Evolutionary conservation across 2,888 invertebrate species (phyloP).

Genomic region (Mesodorylaimus sp.): DNA sequence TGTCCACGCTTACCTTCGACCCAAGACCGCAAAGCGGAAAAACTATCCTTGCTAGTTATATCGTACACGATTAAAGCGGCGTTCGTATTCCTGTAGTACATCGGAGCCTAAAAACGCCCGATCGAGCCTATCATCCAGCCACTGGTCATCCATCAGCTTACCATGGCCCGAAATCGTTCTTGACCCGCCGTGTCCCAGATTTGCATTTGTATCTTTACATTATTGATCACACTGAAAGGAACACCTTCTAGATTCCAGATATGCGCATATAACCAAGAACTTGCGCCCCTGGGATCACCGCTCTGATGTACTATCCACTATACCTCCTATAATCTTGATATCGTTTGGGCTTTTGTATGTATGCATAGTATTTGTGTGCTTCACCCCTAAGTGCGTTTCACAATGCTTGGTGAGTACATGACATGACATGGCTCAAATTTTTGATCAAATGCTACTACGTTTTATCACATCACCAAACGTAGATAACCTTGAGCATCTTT

Average conservation of each 20-base stretch:
- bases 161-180: slow-evolving; percentile 66
- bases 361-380: too few species aligned
- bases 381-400: too few species aligned
- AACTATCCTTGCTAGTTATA: slow-evolving; percentile 54
- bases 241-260: slow-evolving; percentile 3
- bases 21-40: slow-evolving; percentile 64
- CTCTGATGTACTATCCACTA: too few species aligned
- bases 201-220: slow-evolving; percentile 37
- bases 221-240: slow-evolving; percentile 27
- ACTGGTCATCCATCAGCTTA: slow-evolving; percentile 14
- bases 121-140: slow-evolving; percentile 1
- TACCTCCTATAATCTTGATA: background rate
- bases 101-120: slow-evolving; percentile 46
- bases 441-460: too few species aligned
- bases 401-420: too few species aligned
- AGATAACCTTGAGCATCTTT: too few species aligned
- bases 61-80: slow-evolving; percentile 72
- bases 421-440: too few species aligned
- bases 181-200: slow-evolving; percentile 79
- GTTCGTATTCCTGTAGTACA: slow-evolving; percentile 80
- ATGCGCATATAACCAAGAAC: too few species aligned
- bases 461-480: too few species aligned
- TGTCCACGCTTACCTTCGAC: slow-evolving; percentile 47
- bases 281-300: too few species aligned
- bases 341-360: too few species aligned